phyloP scores from a whole-genome alignment of 2,113 vertebrate genomes.

The Regulus satrapa region DNA sequence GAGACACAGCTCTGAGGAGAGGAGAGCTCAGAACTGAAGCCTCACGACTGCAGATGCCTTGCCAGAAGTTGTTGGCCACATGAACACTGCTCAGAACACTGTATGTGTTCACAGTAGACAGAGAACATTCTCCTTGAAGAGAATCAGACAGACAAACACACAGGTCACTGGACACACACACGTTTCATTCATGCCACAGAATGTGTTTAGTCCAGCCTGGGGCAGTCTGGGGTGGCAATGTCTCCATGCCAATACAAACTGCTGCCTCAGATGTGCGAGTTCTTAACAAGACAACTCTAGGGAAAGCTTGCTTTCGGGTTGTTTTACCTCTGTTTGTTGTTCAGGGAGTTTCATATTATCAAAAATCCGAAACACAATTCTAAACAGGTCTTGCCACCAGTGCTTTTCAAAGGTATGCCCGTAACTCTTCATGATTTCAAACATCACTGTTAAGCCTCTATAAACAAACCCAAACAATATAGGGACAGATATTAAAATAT shows the following conservation, averaged over 20 bases:
- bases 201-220: fast-evolving
- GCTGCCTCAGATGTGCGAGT: background rate
- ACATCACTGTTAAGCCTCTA: slow-evolving; percentile 97
- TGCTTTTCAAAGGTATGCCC: slow-evolving; percentile 95
- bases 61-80: background rate
- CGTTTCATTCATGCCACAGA: background rate
- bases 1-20: background rate
- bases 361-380: slow-evolving; percentile 96
- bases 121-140: background rate
- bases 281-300: background rate
- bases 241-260: background rate
- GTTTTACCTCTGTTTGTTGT: slow-evolving; percentile 90
- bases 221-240: background rate
- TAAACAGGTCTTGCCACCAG: slow-evolving; percentile 98
- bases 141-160: background rate
- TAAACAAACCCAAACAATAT: slow-evolving; percentile 2
- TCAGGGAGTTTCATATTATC: slow-evolving; percentile 99
- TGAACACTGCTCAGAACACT: background rate
- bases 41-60: background rate
- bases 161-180: background rate
- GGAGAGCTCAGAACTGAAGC: background rate
- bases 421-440: slow-evolving; percentile 99
- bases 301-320: background rate
- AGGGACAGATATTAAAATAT: background rate
- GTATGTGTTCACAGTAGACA: background rate